Percentiles rank a stretch among this genome's conserved stretches.
Conservation (phyloP, 2,797 vertebrate genomes). For the Saxicola maurus region DNA sequence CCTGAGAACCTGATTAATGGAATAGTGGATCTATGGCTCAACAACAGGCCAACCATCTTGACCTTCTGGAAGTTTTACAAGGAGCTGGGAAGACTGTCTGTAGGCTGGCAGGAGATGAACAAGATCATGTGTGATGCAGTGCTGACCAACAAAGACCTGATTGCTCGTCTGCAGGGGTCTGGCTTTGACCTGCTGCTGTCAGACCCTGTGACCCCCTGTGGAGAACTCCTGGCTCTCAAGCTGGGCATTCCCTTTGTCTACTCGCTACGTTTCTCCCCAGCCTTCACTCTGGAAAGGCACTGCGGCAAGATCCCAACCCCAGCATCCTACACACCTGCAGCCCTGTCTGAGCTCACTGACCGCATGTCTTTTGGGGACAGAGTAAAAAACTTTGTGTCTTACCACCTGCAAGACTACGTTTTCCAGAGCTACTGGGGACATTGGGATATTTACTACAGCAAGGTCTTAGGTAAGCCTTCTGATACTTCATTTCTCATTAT, state of each 20-base stretch:
- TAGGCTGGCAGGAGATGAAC: neutral
- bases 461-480: slow-evolving; percentile 70
- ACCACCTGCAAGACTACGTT: slow-evolving; percentile 69
- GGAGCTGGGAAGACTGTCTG: slow-evolving; percentile 48
- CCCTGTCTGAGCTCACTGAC: slow-evolving; percentile 80
- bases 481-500: neutral
- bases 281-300: slow-evolving; percentile 74
- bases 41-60: slow-evolving; percentile 67
- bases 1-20: slow-evolving; percentile 22
- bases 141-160: slow-evolving; percentile 68
- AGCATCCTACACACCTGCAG: slow-evolving; percentile 74
- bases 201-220: slow-evolving; percentile 75
- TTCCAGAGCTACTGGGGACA: slow-evolving; percentile 65
- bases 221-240: slow-evolving; percentile 78
- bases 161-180: slow-evolving; percentile 70
- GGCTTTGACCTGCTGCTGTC: slow-evolving; percentile 78
- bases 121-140: slow-evolving; percentile 67
- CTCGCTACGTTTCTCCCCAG: slow-evolving; percentile 77
- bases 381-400: slow-evolving; percentile 78
- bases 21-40: slow-evolving; percentile 63
- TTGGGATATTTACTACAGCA: slow-evolving; percentile 78
- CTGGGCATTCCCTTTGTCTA: slow-evolving; percentile 78
- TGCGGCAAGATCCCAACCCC: slow-evolving; percentile 83
- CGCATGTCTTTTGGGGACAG: slow-evolving; percentile 78
- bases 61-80: slow-evolving; percentile 72